Evolutionary conservation across 2,888 invertebrate species (phyloP).

Genomic region (Nysson spinosus): DNA sequence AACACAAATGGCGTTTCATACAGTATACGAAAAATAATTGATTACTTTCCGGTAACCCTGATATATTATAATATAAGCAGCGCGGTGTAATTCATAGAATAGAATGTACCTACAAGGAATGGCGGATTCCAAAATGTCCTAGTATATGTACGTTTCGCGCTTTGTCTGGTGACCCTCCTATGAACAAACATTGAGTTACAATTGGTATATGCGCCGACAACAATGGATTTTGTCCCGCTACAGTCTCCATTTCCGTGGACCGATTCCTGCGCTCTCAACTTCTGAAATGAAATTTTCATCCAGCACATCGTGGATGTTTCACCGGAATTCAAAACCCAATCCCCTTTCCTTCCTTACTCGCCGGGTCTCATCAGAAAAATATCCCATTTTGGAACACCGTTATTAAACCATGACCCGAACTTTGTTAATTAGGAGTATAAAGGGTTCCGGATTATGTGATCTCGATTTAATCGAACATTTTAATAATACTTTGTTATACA

Average conservation of each 20-base stretch:
- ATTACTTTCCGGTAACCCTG: not conserved
- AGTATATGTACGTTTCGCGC: slow-evolving; percentile 94
- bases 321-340: no score
- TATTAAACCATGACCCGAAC: no score
- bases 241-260: not conserved
- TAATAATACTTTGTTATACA: no score
- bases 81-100: slow-evolving; percentile 47
- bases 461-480: no score
- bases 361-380: no score
- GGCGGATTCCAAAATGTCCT: slow-evolving; percentile 75
- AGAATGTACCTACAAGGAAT: slow-evolving; percentile 59
- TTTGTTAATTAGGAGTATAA: no score
- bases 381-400: no score
- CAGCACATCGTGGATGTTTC: no score
- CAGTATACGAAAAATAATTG: no score
- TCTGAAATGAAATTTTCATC: not conserved
- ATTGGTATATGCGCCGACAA: slow-evolving; percentile 44
- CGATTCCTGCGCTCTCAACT: not conserved
- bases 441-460: no score
- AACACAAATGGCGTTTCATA: no score
- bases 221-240: slow-evolving; percentile 7
- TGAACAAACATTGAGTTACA: slow-evolving; percentile 66
- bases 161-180: slow-evolving; percentile 73
- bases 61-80: slow-evolving; percentile 38
- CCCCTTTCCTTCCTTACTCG: no score